phyloP scores from a whole-genome alignment of 2,113 vertebrate species.

The Sclerurus mexicanus region DNA sequence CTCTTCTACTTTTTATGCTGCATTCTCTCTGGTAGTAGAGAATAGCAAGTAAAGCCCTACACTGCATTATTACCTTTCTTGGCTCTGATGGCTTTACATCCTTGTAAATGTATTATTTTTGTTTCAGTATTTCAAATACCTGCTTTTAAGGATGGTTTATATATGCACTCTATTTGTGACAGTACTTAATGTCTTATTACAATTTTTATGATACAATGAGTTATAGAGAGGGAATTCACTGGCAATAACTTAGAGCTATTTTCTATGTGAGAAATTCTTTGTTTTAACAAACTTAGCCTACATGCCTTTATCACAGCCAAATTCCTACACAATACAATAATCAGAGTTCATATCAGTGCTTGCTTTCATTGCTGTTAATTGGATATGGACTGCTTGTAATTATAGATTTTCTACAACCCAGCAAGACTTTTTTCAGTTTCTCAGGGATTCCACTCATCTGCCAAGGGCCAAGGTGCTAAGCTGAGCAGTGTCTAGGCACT shows the following conservation, averaged over 20 bases:
- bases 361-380: background rate
- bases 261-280: background rate
- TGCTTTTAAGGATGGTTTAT: background rate
- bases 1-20: background rate
- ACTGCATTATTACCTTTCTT: background rate
- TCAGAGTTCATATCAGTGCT: background rate
- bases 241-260: background rate
- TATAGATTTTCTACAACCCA: background rate
- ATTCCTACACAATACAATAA: background rate
- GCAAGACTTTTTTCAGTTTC: background rate
- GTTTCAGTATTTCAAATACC: background rate
- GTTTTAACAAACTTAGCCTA: background rate
- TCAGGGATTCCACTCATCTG: background rate
- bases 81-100: background rate
- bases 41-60: background rate
- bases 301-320: background rate
- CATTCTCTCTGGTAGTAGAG: background rate
- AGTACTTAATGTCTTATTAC: background rate
- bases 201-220: background rate
- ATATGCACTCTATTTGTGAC: background rate
- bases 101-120: background rate
- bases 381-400: background rate
- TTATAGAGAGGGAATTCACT: background rate
- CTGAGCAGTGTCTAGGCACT: background rate
- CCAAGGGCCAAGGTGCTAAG: background rate